Evolutionary conservation across 2,113 vertebrate species (phyloP).

Genomic region (Cyprinodon variegatus): DNA sequence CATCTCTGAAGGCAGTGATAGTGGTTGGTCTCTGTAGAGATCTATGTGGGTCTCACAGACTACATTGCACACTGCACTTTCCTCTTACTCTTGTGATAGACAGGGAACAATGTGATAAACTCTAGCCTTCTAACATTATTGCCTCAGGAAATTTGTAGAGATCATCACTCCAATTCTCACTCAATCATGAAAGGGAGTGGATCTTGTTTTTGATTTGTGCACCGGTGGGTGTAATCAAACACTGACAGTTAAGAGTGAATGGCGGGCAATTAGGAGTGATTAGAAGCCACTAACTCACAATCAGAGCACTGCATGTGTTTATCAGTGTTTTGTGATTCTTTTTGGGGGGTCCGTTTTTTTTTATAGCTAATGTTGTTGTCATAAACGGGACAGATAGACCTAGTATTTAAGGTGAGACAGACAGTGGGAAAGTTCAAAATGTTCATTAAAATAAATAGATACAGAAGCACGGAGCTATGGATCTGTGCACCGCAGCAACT

Average conservation of each 20-base stretch:
- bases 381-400: neutral
- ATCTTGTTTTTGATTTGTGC: slow-evolving; percentile 28
- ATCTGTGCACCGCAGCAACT: too few species aligned
- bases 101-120: slow-evolving; percentile 14
- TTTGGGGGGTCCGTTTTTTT: neutral
- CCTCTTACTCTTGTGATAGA: neutral
- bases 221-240: slow-evolving; percentile 51
- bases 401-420: too few species aligned
- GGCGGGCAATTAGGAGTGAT: slow-evolving; percentile 62
- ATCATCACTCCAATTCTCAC: neutral
- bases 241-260: slow-evolving; percentile 28
- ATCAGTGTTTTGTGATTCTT: neutral
- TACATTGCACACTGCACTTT: slow-evolving; percentile 43
- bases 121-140: neutral
- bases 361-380: neutral
- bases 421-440: too few species aligned
- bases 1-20: slow-evolving; percentile 30
- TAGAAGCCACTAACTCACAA: slow-evolving; percentile 67
- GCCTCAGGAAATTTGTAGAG: slow-evolving; percentile 1
- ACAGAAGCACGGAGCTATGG: too few species aligned
- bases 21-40: slow-evolving; percentile 30
- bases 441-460: too few species aligned
- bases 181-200: neutral
- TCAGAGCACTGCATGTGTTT: slow-evolving; percentile 22
- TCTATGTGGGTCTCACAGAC: slow-evolving; percentile 19